Percentiles rank a stretch among this genome's conserved stretches.
phyloP scores from a whole-genome alignment of 1,140 invertebrate species.

The Mamestra configurata region DNA sequence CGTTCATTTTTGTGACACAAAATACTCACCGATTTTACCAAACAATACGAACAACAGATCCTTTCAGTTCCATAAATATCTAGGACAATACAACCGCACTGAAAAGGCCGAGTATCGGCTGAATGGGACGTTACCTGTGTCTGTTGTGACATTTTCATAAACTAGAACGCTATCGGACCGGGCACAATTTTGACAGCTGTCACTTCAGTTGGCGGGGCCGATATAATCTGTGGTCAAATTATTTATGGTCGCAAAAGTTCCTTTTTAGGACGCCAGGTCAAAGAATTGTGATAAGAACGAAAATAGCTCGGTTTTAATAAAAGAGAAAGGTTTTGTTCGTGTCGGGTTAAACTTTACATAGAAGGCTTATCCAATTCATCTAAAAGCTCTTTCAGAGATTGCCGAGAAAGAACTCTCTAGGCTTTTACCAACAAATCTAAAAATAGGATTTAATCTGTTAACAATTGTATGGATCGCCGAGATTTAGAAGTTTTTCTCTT shows the following conservation, averaged over 20 bases:
- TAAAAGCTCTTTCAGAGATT: not conserved
- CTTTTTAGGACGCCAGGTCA: not conserved
- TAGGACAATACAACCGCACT: not conserved
- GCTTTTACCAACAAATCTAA: not conserved
- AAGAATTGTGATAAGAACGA: not conserved
- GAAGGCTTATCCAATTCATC: constrained; percentile 1
- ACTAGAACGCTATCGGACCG: constrained; percentile 3
- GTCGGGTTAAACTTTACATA: not conserved
- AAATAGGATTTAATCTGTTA: not conserved
- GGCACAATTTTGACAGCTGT: constrained; percentile 35
- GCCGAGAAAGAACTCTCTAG: not conserved
- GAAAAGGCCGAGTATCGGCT: constrained; percentile 2
- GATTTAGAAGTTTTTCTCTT: too few relatives aligned
- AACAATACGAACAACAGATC: not conserved
- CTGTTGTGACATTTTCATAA: constrained; percentile 28
- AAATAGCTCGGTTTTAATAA: constrained; percentile 17
- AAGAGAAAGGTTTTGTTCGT: not conserved
- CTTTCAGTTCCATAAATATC: constrained; percentile 23
- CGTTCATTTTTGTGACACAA: not conserved
- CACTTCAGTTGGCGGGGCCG: constrained; percentile 15
- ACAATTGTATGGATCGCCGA: too few relatives aligned
- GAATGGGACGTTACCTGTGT: constrained; percentile 6
- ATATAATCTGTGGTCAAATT: not conserved
- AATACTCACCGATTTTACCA: not conserved
- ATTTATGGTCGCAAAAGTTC: not conserved